phyloP scores from a whole-genome alignment of 1,140 invertebrate genomes.

The Rhopalosiphum maidis region DNA sequence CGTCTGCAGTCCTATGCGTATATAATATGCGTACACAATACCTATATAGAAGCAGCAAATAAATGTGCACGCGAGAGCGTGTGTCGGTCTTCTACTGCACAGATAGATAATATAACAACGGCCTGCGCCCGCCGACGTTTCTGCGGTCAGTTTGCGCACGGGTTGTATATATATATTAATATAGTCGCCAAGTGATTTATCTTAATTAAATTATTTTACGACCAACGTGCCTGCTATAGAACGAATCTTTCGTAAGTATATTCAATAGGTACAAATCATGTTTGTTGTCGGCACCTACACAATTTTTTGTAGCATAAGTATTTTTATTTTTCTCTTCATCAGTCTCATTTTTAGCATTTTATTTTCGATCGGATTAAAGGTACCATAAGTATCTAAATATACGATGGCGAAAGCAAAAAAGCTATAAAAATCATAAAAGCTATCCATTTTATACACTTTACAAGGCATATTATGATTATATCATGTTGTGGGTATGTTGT shows the following conservation, averaged over 20 bases:
- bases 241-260: background rate
- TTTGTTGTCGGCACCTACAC: background rate
- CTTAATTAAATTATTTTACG: slow-evolving; percentile 40
- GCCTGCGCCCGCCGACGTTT: background rate
- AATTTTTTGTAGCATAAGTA: background rate
- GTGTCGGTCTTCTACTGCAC: background rate
- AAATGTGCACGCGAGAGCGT: background rate
- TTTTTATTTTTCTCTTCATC: background rate
- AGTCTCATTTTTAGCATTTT: background rate
- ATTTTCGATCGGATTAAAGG: background rate
- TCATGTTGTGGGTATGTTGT: background rate
- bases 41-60: background rate
- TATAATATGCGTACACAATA: background rate
- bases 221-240: background rate
- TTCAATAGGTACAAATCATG: background rate
- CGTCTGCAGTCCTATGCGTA: background rate
- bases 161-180: background rate
- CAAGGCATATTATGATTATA: background rate
- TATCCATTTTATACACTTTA: background rate
- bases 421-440: background rate
- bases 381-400: background rate
- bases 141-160: background rate
- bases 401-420: background rate
- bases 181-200: background rate
- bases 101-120: background rate